Base-by-base conservation (phyloP, 2,888 invertebrate species). In the Allophyes oxyacanthae region DNA sequence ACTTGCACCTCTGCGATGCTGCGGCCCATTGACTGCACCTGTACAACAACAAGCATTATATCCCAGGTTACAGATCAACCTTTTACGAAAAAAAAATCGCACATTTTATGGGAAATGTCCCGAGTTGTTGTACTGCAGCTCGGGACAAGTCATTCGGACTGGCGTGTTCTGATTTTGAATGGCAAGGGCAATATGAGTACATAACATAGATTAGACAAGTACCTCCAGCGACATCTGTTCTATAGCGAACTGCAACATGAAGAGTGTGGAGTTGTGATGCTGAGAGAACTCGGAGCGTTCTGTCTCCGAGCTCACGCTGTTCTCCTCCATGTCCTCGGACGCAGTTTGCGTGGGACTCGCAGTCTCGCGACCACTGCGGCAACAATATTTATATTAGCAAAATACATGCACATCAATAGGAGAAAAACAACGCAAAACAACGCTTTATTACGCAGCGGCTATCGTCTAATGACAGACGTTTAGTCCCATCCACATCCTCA, bases 1-100 rank as follows among this genome's bases (percentile, higher is more conserved):
- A 99, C 98, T 92, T 99, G 98, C 55, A 99, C 94, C 87, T 99
- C 99, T 0, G 98, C 99, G 50, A 99, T 96, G 86, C 98, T 97
- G 70, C 98, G 95, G 6, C 98, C 98, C 83, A 96, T 94, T 0
- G 97, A 97, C 84, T 98, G 98, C 61, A 98, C 95, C 92, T 96
- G 91, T 33, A 25, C 0, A 25, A 36, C 43, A 11, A 20, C 15
- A 42, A 9, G 14, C 1, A 28, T 8, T 8, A 28, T 28, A 28
- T 8, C 28, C 3, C 25, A 6, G 25, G 4, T 25, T 3, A 25
- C 3, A 5, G 25, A 6, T 5, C 25, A 3, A 25, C 25, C 25
- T 3, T 11, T 34, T 34, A 3, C 0, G 11, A 5, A 6, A 5
- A 14, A 34, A 0, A n/a, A n/a, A n/a, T n/a, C 20, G 20, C 20